Evolutionary conservation across 2,113 vertebrate genomes (phyloP).

Genomic region (Pontoporia blainvillei): DNA sequence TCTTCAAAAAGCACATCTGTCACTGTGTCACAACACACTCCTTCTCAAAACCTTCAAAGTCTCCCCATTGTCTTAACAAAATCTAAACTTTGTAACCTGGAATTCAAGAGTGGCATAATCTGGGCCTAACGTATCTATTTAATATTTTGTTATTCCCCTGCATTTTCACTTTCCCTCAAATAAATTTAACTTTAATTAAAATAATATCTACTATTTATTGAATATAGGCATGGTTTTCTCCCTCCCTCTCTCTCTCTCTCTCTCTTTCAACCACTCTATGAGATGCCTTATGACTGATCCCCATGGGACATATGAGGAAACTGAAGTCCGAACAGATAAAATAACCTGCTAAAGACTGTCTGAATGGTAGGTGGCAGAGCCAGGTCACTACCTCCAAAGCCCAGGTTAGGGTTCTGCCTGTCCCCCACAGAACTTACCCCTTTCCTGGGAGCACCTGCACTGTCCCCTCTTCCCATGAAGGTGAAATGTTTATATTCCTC

Average conservation of each 20-base stretch:
- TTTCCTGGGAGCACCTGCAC: not conserved
- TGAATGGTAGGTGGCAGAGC: not conserved
- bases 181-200: slow-evolving; percentile 1
- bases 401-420: not conserved
- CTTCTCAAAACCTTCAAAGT: not conserved
- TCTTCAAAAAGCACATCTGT: not conserved
- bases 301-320: not conserved
- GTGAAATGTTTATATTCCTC: not conserved
- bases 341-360: not conserved
- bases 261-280: not conserved
- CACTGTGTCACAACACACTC: not conserved
- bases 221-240: not conserved
- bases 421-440: not conserved
- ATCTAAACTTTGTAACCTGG: not conserved
- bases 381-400: not conserved
- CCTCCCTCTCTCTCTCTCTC: not conserved
- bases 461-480: not conserved
- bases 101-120: not conserved
- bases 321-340: not conserved
- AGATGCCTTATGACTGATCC: not conserved
- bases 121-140: not conserved
- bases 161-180: not conserved
- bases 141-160: not conserved
- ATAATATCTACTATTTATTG: not conserved
- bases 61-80: not conserved